Percentiles rank a stretch among this genome's conserved stretches.
phyloP scores from a whole-genome alignment of 2,888 invertebrate species.

The Ophioninae sp. region DNA sequence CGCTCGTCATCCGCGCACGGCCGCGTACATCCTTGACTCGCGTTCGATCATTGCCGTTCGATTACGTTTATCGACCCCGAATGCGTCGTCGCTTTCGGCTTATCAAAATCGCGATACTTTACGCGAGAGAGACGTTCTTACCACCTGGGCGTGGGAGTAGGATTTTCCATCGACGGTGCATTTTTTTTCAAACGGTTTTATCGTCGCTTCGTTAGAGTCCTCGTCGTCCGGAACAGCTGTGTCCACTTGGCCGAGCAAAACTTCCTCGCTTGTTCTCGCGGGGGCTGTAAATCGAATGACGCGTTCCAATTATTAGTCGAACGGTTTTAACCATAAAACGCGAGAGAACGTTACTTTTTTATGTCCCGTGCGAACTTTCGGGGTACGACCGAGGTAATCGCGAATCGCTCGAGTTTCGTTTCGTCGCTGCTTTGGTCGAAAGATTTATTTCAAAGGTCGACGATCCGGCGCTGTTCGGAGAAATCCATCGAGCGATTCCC shows the following conservation, averaged over 20 bases:
- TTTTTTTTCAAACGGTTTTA: conserved; percentile 72
- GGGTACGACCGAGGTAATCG: not conserved
- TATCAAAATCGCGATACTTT: not conserved
- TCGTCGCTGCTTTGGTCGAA: too few relatives aligned
- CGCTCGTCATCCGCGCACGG: too few relatives aligned
- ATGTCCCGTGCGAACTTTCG: not conserved
- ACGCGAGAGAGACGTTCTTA: conserved; percentile 56
- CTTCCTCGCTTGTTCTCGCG: conserved; percentile 70
- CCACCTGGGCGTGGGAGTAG: conserved; percentile 77
- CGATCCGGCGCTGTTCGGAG: too few relatives aligned
- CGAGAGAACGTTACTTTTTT: not conserved
- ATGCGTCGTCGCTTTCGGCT: not conserved
- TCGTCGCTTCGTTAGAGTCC: conserved; percentile 69
- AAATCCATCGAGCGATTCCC: too few relatives aligned
- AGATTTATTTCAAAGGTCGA: too few relatives aligned
- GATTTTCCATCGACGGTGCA: conserved; percentile 75
- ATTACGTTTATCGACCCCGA: not conserved
- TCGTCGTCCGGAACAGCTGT: conserved; percentile 70
- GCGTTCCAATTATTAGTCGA: not conserved
- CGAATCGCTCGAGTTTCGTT: too few relatives aligned
- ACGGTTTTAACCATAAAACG: not conserved
- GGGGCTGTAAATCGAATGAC: conserved; percentile 71
- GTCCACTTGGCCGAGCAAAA: conserved; percentile 76
- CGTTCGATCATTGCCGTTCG: not conserved
- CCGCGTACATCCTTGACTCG: too few relatives aligned